These are phyloP conservation scores for Ectobius pallidus DNA, from an alignment of 2,888 invertebrate genomes.

Conservation along the genomic window DNA sequence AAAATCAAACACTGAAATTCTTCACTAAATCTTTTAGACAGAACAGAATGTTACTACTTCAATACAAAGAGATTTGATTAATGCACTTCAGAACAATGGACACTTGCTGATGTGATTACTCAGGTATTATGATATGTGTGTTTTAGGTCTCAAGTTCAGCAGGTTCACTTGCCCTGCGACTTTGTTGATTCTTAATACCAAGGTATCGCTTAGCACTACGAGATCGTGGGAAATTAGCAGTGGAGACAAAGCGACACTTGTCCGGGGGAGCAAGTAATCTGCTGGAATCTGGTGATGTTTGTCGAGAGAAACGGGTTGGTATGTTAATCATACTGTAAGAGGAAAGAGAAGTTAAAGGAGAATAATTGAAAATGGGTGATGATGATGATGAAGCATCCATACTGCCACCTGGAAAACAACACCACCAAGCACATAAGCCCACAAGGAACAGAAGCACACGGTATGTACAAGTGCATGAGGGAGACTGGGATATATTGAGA, in stretches of 20 bases:
- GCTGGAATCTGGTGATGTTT: conserved; percentile 24
- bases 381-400: conserved; percentile 28
- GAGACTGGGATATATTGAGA: no score
- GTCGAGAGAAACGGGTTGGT: conserved; percentile 36
- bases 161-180: conserved; percentile 35
- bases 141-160: conserved; percentile 5
- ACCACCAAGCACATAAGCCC: neutral
- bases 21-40: no score
- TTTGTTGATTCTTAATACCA: conserved; percentile 1
- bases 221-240: neutral
- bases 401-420: conserved; percentile 22
- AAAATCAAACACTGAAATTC: no score
- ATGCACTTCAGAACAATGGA: no score
- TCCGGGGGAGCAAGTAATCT: conserved; percentile 32
- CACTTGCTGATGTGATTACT: no score
- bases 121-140: neutral
- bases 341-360: conserved; percentile 27
- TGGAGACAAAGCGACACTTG: neutral
- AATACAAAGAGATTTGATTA: no score
- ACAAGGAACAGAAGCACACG: neutral
- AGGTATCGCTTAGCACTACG: conserved; percentile 21
- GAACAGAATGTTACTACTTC: no score
- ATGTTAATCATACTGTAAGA: conserved; percentile 33
- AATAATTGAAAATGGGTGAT: conserved; percentile 29
- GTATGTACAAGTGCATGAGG: no score